These are phyloP conservation scores for Oegoconia quadripuncta DNA, from an alignment of 2,888 invertebrate species.

Conservation along the genomic window DNA sequence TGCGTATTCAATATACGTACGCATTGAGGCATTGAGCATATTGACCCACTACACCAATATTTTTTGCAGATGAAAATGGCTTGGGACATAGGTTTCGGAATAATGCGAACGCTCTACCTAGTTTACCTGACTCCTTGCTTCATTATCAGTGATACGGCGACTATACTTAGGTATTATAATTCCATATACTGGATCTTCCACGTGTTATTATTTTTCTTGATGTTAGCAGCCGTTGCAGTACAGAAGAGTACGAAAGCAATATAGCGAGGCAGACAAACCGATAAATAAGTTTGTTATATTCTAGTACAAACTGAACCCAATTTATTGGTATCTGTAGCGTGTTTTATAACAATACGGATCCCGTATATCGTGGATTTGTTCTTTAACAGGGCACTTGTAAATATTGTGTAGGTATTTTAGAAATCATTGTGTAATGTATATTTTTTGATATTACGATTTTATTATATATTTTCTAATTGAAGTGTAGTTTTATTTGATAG, in stretches of 20 bases:
- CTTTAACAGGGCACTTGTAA: no score
- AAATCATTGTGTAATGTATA: no score
- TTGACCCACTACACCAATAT: no score
- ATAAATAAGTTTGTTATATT: no score
- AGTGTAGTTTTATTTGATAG: not conserved
- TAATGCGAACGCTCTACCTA: constrained; percentile 62
- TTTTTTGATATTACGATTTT: no score
- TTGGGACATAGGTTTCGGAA: constrained; percentile 75
- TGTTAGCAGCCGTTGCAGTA: not conserved
- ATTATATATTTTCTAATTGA: no score
- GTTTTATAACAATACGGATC: not conserved
- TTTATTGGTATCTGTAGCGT: no score
- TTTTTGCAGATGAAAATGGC: constrained; percentile 74
- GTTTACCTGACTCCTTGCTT: constrained; percentile 65
- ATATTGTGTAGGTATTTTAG: no score
- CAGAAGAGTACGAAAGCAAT: not conserved
- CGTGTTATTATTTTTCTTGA: constrained; percentile 38
- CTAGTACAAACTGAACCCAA: no score
- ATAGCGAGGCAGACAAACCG: no score
- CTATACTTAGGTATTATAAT: constrained; percentile 53
- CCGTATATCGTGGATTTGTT: no score
- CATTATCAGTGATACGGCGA: constrained; percentile 34
- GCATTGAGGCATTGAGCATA: not conserved
- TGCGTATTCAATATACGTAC: no score
- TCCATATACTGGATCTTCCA: constrained; percentile 68